phyloP scores from a whole-genome alignment of 2,888 invertebrate species.

The Acrobasis repandana region DNA sequence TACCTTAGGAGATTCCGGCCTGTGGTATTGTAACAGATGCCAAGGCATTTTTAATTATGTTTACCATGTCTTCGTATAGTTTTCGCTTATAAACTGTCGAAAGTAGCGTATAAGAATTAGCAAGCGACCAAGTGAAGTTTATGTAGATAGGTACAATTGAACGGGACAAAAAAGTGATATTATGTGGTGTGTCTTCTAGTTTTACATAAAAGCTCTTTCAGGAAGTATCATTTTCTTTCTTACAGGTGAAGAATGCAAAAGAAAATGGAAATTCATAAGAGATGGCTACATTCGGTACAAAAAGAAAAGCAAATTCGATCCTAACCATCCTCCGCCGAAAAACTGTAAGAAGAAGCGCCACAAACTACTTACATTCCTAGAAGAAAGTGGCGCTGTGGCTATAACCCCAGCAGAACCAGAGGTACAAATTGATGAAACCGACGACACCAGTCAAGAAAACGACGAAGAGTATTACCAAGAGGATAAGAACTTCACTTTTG shows the following conservation, averaged over 20 bases:
- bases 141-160: no score
- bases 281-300: conserved; percentile 6
- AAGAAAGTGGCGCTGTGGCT: neutral
- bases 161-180: no score
- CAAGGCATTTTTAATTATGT: no score
- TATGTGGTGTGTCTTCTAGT: no score
- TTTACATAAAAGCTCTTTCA: no score
- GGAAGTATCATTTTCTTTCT: neutral
- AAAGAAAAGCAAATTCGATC: neutral
- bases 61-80: no score
- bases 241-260: conserved; percentile 14
- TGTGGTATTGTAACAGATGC: no score
- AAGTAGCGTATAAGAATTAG: no score
- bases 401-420: neutral
- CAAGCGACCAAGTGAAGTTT: no score
- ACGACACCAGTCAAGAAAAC: conserved; percentile 5
- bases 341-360: conserved; percentile 5
- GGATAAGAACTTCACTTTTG: neutral
- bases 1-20: no score
- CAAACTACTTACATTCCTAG: conserved; percentile 3
- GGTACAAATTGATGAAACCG: neutral
- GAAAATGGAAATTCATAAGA: conserved; percentile 14
- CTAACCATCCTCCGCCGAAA: neutral
- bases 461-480: neutral
- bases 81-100: no score